Base-by-base conservation (phyloP, 2,113 vertebrate genomes). In the Scolopax mira region DNA sequence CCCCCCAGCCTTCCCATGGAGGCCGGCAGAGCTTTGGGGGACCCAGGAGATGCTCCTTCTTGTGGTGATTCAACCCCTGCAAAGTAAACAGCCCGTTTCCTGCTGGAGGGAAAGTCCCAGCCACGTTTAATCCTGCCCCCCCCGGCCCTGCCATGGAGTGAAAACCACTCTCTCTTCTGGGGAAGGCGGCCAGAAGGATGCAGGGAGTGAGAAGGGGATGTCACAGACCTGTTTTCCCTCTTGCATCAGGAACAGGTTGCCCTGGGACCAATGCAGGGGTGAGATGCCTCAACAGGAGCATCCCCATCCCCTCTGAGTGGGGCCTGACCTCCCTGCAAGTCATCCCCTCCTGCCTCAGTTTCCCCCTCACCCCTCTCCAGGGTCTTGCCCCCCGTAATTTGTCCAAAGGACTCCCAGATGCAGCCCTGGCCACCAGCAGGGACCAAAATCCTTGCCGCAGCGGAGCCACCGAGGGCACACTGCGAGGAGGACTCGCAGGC, bases 121-220 rank as follows among this genome's bases (percentile, higher is more conserved):
- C 28, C 61, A 2, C 4, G 3, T 39, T 62, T 42, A 35, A 88
- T 4, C 24, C 46, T n/a, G n/a, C 22, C 15, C 33, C 11, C 10
- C 15, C 23, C 6, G 4, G 4, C 15, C 30, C 6, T 3, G 1
- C 5, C 8, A 3, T 0, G 25, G 31, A 39, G 41, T n/a, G 18
- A 60, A 74, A 91, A 58, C 49, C 2, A 2, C 69, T 54, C 42
- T 71, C 7, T 0, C 41, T 39, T 41, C 42, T 1, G 0, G 39
- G 13, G 28, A 16, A 5, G 33, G 67, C 9, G 8, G 30, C 41
- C 74, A 33, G 30, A 31, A 4, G 4, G 46, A 39, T 2, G 2
- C n/a, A 15, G 62, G 62, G 52, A 18, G 69, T 1, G 6, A 12
- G 44, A 13, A n/a, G 18, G 24, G 25, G 31, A 28, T 2, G 54